These are phyloP conservation scores for Folsomia manolachei DNA, from an alignment of 2,888 invertebrate genomes.

Conservation along the genomic window DNA sequence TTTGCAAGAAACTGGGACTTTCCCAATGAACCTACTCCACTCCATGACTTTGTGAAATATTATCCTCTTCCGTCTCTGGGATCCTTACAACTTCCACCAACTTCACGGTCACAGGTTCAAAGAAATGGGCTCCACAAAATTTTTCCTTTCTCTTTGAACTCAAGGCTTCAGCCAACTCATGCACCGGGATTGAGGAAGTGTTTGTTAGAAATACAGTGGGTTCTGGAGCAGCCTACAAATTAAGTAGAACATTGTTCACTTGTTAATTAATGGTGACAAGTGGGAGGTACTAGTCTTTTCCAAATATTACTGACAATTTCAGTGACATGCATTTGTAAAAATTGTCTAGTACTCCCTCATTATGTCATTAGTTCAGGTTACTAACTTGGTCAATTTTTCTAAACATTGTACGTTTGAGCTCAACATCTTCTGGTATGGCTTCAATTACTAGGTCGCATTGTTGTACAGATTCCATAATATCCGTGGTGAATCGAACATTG, in stretches of 20 bases:
- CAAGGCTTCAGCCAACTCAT: slow-evolving; percentile 57
- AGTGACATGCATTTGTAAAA: not conserved
- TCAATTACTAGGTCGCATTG: slow-evolving; percentile 59
- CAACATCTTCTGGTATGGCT: slow-evolving; percentile 61
- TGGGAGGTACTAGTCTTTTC: no score
- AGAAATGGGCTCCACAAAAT: slow-evolving; percentile 62
- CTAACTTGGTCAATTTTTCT: slow-evolving; percentile 55
- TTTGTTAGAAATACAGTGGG: slow-evolving; percentile 60
- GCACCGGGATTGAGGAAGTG: slow-evolving; percentile 60
- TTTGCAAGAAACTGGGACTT: slow-evolving; percentile 59
- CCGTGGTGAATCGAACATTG: slow-evolving; percentile 54
- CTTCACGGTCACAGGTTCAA: slow-evolving; percentile 63
- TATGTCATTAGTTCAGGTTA: no score
- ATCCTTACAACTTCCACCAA: slow-evolving; percentile 59
- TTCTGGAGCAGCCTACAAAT: slow-evolving; percentile 52
- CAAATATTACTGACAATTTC: no score
- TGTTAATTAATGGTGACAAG: not conserved
- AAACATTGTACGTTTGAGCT: slow-evolving; percentile 59
- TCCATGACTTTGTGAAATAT: slow-evolving; percentile 56
- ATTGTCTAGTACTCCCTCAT: no score
- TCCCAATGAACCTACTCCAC: slow-evolving; percentile 58
- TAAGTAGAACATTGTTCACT: not conserved
- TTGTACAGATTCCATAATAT: slow-evolving; percentile 54
- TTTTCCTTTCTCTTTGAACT: slow-evolving; percentile 54
- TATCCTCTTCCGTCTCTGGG: slow-evolving; percentile 57